Evolutionary conservation across 1,140 invertebrate species (phyloP).

Genomic region (Drosophila mojavensis): DNA sequence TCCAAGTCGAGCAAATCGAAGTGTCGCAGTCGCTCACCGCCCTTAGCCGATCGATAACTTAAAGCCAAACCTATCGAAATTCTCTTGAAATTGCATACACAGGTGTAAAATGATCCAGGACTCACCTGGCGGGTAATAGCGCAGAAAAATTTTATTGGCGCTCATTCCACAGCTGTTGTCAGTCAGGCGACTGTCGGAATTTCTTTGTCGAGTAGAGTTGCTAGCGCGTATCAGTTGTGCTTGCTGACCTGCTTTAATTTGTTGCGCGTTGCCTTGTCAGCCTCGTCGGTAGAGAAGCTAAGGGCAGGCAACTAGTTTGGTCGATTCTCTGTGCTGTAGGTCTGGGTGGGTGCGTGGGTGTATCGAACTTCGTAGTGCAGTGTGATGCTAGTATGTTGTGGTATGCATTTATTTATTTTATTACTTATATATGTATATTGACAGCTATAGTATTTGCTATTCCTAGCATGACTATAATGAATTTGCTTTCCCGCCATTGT

Average conservation of each 20-base stretch:
- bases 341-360: conserved; percentile 53
- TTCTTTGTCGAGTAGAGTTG: conserved; percentile 27
- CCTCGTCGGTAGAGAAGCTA: neutral
- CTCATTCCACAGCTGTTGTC: conserved; percentile 85
- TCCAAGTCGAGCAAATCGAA: conserved; percentile 87
- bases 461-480: too few species aligned
- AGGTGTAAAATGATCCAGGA: neutral
- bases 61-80: conserved; percentile 66
- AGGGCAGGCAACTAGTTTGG: conserved; percentile 50
- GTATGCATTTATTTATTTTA: too few species aligned
- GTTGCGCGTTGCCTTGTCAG: conserved; percentile 51
- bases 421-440: too few species aligned
- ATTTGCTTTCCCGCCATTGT: neutral
- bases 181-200: conserved; percentile 31
- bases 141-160: conserved; percentile 87
- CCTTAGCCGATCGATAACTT: conserved; percentile 84
- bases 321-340: conserved; percentile 60
- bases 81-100: neutral
- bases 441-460: too few species aligned
- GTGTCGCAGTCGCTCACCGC: conserved; percentile 84
- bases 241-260: conserved; percentile 80
- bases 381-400: neutral
- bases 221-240: conserved; percentile 10
- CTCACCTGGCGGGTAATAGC: conserved; percentile 88
- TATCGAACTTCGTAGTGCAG: conserved; percentile 19